Conservation (phyloP, 2,797 vertebrate genomes). For the Typhlichthys eigenmanni region DNA sequence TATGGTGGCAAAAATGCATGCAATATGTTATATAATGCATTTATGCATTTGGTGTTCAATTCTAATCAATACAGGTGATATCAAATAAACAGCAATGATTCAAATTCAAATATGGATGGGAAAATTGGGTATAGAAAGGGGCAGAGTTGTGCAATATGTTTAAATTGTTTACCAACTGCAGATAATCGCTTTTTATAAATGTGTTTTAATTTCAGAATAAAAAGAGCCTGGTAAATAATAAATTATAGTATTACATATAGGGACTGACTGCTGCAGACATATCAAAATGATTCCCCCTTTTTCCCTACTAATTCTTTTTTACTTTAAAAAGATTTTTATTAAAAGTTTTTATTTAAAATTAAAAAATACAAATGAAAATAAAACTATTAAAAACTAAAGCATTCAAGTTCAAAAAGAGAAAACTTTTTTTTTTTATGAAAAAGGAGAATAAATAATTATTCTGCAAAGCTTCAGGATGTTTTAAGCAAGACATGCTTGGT, state of each 20-base stretch:
- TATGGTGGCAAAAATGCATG: not conserved
- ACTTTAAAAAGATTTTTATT: not conserved
- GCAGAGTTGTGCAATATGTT: not conserved
- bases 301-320: not conserved
- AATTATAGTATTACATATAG: not conserved
- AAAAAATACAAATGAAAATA: not conserved
- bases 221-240: slow-evolving; percentile 15
- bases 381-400: not conserved
- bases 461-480: slow-evolving; percentile 3
- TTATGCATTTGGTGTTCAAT: not conserved
- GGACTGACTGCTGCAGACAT: not conserved
- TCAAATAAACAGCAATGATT: slow-evolving; percentile 11
- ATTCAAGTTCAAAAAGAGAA: slow-evolving; percentile 7
- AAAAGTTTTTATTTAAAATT: slow-evolving; percentile 1
- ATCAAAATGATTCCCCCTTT: too few relatives aligned
- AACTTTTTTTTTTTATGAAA: slow-evolving; percentile 1
- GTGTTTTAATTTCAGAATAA: slow-evolving; percentile 8
- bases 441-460: slow-evolving; percentile 18
- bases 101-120: slow-evolving; percentile 8
- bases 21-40: slow-evolving; percentile 1
- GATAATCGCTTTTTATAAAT: slow-evolving; percentile 3
- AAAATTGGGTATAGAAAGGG: not conserved
- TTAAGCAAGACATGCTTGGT: not conserved
- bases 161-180: not conserved
- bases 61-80: not conserved